Evolutionary conservation across 2,888 invertebrate genomes (phyloP).

Genomic region (Xanthorhoe spadicearia): DNA sequence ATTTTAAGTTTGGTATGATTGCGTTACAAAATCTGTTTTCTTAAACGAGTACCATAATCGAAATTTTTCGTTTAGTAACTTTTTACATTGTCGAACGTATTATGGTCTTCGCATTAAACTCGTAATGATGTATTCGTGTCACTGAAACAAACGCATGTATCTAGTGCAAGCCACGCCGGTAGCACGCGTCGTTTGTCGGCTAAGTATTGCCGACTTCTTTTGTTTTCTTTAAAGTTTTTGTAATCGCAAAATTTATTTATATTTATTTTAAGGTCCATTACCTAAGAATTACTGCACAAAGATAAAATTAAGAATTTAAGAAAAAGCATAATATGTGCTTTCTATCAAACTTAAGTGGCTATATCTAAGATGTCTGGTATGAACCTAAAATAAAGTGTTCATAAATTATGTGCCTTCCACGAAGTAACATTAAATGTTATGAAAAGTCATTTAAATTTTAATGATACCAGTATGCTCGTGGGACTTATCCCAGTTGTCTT

Average conservation of each 20-base stretch:
- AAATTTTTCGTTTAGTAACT: neutral
- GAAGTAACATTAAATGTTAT: too few species aligned
- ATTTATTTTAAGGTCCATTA: neutral
- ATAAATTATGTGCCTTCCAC: too few species aligned
- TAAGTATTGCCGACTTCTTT: neutral
- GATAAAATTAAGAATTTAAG: too few species aligned
- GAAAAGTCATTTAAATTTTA: too few species aligned
- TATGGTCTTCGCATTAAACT: neutral
- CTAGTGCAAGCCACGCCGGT: slow-evolving; percentile 26
- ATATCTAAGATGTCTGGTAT: too few species aligned
- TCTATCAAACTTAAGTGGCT: too few species aligned
- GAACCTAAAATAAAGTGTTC: too few species aligned
- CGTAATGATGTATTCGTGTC: slow-evolving; percentile 33
- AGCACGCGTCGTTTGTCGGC: slow-evolving; percentile 8
- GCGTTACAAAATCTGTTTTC: too few species aligned
- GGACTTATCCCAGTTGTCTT: neutral
- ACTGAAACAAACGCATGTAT: slow-evolving; percentile 41
- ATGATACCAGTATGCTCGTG: neutral
- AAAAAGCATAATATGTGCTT: too few species aligned
- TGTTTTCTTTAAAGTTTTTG: slow-evolving; percentile 13
- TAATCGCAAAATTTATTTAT: neutral
- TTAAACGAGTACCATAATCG: neutral
- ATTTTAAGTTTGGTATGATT: too few species aligned
- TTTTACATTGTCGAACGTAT: neutral
- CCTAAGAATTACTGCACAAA: neutral